Evolutionary conservation across 2,113 vertebrate genomes (phyloP).

Genomic region (Elephantulus edwardii): DNA sequence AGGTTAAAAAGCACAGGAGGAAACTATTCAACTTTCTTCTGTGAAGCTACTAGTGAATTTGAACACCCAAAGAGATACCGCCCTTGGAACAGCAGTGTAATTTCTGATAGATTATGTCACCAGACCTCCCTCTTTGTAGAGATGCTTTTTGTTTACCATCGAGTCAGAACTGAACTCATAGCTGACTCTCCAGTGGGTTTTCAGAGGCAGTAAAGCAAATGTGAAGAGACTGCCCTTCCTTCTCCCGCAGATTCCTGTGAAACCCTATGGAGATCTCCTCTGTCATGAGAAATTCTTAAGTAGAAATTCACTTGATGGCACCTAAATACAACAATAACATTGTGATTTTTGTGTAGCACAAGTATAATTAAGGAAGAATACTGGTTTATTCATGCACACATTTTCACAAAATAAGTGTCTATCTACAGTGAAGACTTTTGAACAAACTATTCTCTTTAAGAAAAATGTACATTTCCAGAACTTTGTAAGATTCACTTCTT

Average conservation of each 20-base stretch:
- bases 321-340: not conserved
- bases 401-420: not conserved
- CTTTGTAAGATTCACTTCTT: no score
- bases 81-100: no score
- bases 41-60: no score
- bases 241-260: not conserved
- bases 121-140: no score
- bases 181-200: no score
- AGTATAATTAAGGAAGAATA: not conserved
- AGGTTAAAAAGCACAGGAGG: no score
- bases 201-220: no score
- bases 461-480: not conserved
- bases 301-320: not conserved
- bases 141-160: no score
- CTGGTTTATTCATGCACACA: not conserved
- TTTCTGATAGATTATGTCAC: no score
- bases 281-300: not conserved
- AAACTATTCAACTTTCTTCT: no score
- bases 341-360: not conserved
- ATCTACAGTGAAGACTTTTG: not conserved
- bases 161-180: no score
- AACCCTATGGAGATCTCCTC: not conserved
- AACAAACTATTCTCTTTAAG: not conserved
- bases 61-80: no score
- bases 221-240: not conserved